phyloP scores from a whole-genome alignment of 2,113 vertebrate genomes.

The Tachycineta bicolor region DNA sequence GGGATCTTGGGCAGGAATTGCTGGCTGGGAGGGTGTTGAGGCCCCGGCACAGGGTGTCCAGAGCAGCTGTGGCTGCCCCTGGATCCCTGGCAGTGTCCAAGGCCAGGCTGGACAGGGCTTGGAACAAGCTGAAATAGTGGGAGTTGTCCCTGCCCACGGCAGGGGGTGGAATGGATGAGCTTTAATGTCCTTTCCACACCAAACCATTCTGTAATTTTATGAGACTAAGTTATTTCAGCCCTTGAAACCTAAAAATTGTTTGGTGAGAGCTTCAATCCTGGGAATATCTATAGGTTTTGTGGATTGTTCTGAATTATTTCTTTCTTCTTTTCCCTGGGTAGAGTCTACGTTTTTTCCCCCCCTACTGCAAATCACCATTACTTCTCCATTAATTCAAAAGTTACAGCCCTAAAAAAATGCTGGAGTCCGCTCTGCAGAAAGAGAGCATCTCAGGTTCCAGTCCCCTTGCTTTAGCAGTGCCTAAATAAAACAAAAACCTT shows the following conservation, averaged over 20 bases:
- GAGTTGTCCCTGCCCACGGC: neutral
- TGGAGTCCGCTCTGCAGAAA: neutral
- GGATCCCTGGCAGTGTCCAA: neutral
- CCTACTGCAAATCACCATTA: accelerated
- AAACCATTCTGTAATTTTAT: neutral
- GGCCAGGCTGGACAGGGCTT: accelerated
- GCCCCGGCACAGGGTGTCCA: neutral
- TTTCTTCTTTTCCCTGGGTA: neutral
- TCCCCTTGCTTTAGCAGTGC: accelerated
- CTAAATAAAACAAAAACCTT: neutral
- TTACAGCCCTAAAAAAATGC: neutral
- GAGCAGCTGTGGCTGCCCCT: neutral
- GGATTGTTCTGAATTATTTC: neutral
- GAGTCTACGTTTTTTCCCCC: accelerated
- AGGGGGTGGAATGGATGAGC: neutral
- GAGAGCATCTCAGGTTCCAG: neutral
- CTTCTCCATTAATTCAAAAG: neutral
- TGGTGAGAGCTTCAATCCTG: accelerated
- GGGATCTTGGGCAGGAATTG: neutral
- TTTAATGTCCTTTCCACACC: neutral
- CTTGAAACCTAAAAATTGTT: neutral
- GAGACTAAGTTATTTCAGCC: neutral
- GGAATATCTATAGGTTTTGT: neutral
- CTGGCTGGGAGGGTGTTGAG: neutral
- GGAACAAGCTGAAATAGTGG: accelerated